A percentile compares a stretch with the other conserved stretches of the same genome.
These are phyloP conservation scores for Cerastoderma edule DNA, from an alignment of 2,888 invertebrate genomes.

Conservation along the genomic window DNA sequence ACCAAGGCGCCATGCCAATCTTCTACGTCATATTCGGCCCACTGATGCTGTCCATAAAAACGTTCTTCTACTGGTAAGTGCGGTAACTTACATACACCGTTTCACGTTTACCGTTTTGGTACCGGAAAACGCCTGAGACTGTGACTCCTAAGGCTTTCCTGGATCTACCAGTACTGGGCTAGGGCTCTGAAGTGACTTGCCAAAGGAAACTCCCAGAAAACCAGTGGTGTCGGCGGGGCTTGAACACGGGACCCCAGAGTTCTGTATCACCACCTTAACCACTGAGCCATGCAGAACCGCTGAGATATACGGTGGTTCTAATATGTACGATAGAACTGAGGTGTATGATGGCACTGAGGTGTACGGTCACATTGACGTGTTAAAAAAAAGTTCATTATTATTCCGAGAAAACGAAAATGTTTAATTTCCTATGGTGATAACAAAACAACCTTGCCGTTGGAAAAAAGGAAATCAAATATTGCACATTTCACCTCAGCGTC, in stretches of 20 bases:
- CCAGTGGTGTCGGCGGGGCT: background rate
- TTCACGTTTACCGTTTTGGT: background rate
- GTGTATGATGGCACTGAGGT: no score
- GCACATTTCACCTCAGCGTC: no score
- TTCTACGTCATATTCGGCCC: slow-evolving; percentile 74
- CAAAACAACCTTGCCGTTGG: no score
- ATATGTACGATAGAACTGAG: no score
- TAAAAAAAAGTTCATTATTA: no score
- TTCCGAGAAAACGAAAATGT: no score
- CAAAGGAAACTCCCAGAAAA: background rate
- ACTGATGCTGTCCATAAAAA: slow-evolving; percentile 65
- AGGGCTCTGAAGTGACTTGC: background rate
- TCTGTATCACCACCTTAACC: no score
- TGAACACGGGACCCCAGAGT: background rate
- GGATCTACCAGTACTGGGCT: background rate
- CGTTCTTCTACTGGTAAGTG: slow-evolving; percentile 75
- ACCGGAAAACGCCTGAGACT: background rate
- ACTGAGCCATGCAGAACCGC: no score
- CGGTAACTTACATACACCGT: background rate
- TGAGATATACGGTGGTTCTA: no score
- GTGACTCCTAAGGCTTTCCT: background rate
- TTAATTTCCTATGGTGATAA: no score
- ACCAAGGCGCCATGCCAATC: slow-evolving; percentile 75
- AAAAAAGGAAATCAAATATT: no score
- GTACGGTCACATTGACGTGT: no score